A percentile compares a stretch with the other conserved stretches of the same genome.
Conservation (phyloP, 2,888 invertebrate genomes). For the Rotaria macrura region DNA sequence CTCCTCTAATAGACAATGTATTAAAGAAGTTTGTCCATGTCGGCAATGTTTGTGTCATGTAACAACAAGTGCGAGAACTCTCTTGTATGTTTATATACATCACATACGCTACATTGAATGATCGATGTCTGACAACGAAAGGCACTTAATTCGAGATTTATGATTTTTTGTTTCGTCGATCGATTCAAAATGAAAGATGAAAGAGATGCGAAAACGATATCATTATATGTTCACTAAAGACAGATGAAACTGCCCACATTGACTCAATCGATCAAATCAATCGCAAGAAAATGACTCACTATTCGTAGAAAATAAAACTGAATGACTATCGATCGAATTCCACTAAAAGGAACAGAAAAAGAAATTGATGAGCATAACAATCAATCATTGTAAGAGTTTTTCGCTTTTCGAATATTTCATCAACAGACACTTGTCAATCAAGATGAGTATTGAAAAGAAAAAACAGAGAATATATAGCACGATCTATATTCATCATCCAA, state of each 20-base stretch:
- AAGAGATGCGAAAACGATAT: slow-evolving; percentile 15
- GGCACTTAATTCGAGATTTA: slow-evolving; percentile 21
- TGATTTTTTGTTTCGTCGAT: slow-evolving; percentile 5
- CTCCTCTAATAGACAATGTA: not conserved
- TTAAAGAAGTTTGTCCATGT: not conserved
- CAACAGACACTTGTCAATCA: slow-evolving; percentile 10
- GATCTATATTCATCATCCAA: not conserved
- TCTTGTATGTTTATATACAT: not conserved
- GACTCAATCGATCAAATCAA: not conserved
- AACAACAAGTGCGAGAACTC: slow-evolving; percentile 1
- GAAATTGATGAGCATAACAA: not conserved
- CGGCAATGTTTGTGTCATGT: not conserved
- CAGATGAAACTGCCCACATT: slow-evolving; percentile 1
- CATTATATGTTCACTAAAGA: slow-evolving; percentile 3
- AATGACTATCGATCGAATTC: no score
- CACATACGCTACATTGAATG: not conserved
- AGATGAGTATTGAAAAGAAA: not conserved
- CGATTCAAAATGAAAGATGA: slow-evolving; percentile 4
- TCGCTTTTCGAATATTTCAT: not conserved
- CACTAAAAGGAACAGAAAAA: not conserved
- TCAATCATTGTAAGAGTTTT: not conserved
- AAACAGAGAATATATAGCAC: not conserved
- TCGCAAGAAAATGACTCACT: not conserved
- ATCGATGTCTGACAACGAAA: slow-evolving; percentile 18
- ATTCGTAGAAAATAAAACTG: no score